These are phyloP conservation scores for Hippocampus kuda DNA, from an alignment of 2,797 vertebrate genomes.

Conservation along the genomic window DNA sequence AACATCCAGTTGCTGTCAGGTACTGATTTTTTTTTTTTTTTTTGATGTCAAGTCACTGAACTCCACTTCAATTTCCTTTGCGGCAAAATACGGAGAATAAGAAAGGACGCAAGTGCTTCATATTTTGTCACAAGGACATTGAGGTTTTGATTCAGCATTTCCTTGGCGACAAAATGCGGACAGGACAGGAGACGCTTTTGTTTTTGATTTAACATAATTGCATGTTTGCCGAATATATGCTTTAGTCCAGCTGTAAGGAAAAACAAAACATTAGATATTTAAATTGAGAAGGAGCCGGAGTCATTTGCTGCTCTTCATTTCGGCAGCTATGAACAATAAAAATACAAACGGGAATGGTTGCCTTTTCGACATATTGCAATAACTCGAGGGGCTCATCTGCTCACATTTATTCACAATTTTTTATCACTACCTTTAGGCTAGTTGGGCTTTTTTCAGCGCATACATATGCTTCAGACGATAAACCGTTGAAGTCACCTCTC, in stretches of 20 bases:
- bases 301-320: neutral
- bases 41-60: no score
- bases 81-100: neutral
- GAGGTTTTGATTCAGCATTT: neutral
- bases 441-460: neutral
- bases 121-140: neutral
- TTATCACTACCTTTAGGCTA: neutral
- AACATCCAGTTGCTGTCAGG: no score
- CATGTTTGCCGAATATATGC: neutral
- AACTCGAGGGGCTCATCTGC: slow-evolving; percentile 3
- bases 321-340: neutral
- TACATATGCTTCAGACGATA: neutral
- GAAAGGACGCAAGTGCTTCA: neutral
- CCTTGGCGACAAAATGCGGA: neutral
- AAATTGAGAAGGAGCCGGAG: neutral
- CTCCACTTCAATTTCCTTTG: no score
- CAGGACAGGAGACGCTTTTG: neutral
- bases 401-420: neutral
- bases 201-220: neutral
- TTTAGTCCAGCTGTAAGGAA: neutral
- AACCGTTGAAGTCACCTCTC: neutral
- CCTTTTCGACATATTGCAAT: neutral
- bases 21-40: no score
- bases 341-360: neutral
- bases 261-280: neutral